Conservation (phyloP, 2,888 invertebrate species). For the Sceliomorpha sp. region DNA sequence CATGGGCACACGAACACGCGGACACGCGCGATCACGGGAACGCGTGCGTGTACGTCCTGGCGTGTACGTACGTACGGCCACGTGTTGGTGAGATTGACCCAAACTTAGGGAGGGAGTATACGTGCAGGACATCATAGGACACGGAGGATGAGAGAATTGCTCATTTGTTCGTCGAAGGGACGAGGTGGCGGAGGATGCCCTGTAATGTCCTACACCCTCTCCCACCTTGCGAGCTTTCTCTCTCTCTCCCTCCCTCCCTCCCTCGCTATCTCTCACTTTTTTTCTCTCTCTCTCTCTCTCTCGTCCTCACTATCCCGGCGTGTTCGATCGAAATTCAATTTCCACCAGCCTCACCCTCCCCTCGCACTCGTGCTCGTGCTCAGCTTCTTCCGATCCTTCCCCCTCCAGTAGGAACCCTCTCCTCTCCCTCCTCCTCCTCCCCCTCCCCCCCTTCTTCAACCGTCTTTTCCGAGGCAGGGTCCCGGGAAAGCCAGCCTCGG, state of each 20-base stretch:
- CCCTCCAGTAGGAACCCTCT: slow-evolving; percentile 35
- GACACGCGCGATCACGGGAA: too few relatives aligned
- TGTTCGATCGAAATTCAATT: slow-evolving; percentile 80
- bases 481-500: slow-evolving; percentile 68
- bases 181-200: slow-evolving; percentile 71
- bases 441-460: slow-evolving; percentile 5
- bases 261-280: slow-evolving; percentile 37
- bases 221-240: slow-evolving; percentile 17
- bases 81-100: slow-evolving; percentile 32
- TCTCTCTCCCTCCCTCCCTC: slow-evolving; percentile 20
- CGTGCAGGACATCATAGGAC: slow-evolving; percentile 78
- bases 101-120: slow-evolving; percentile 59
- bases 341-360: slow-evolving; percentile 69
- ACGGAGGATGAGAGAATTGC: slow-evolving; percentile 77
- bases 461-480: slow-evolving; percentile 56
- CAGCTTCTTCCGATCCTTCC: slow-evolving; percentile 55
- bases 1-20: slow-evolving; percentile 21
- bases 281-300: slow-evolving; percentile 37
- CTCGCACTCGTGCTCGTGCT: slow-evolving; percentile 46
- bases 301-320: slow-evolving; percentile 60
- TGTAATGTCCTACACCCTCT: slow-evolving; percentile 75
- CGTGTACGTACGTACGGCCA: slow-evolving; percentile 15
- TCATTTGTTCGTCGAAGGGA: slow-evolving; percentile 77
- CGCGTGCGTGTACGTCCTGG: too few relatives aligned
- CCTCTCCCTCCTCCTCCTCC: slow-evolving; percentile 40